Base-by-base conservation (phyloP, 2,797 vertebrate genomes). In the Falco biarmicus region DNA sequence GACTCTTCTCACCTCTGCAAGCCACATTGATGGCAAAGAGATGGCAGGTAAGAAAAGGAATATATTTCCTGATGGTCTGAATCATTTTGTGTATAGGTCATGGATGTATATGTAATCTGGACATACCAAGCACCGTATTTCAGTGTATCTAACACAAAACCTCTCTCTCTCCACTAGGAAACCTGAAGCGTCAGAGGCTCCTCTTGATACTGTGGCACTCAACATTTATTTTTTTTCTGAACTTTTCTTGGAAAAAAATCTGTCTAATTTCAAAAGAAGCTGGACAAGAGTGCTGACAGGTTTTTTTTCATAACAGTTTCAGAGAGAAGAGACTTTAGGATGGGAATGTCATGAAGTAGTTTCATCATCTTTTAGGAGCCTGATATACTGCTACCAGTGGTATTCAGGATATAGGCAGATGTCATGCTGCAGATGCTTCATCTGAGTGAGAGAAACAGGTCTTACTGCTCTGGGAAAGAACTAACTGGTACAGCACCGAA, bases 1-100 rank as follows among this genome's bases (percentile, higher is more conserved):
- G 39, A 68, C 41, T 89, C 61, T 70, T 86, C 79, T 64, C 88
- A 94, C 57, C 63, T 86, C 61, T 82, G 68, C 61, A 93, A 93
- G 15, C 22, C 69, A 86, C 69, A 60, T 3, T 59, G 32, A 76
- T 87, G 70, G 53, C 73, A 92, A 94, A 93, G 63, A 88, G 43
- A 43, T 22, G 14, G 41, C 25, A 7, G 21, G 5, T 71, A 75
- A 80, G 75, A 75, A 89, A 66, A 95, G 4, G 19, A 85, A 83
- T 77, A 18, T 54, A 75, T 93, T 88, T 80, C 50, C 75, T 60
- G 45, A 50, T 3, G 17, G 64, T 92, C 53, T 71, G 63, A 84
- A 76, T 76, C 78, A 81, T 56, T 96, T 84, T 84, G n/a, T 84
- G 17, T 53, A 81, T 43, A 76, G 65, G 16, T 63, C 7, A 1